A percentile compares a stretch with the other conserved stretches of the same genome.
Evolutionary conservation across 2,888 invertebrate genomes (phyloP).

Genomic region (Ferdinandea cuprea): DNA sequence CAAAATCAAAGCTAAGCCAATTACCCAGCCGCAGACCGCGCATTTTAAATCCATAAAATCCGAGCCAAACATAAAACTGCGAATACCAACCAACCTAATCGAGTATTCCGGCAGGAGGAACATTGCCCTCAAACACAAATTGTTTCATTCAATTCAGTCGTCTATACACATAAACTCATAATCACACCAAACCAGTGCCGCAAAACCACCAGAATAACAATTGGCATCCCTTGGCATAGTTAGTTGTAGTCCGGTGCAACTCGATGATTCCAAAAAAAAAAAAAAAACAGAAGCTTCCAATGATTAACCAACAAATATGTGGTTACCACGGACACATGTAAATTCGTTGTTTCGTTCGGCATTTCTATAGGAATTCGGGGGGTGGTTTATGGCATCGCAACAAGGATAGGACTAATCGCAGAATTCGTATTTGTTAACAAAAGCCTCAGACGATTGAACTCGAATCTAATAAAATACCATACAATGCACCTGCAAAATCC

Average conservation of each 20-base stretch:
- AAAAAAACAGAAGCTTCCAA: constrained; percentile 15
- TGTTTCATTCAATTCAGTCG: constrained; percentile 62
- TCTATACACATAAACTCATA: constrained; percentile 62
- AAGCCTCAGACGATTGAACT: constrained; percentile 37
- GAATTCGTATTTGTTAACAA: constrained; percentile 18
- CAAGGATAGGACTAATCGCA: not conserved
- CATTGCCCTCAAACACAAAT: constrained; percentile 35
- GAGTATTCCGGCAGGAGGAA: too few species aligned
- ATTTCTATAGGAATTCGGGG: not conserved
- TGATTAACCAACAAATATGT: constrained; percentile 65
- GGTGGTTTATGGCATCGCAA: too few species aligned
- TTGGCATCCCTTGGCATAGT: constrained; percentile 16
- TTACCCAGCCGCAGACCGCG: too few species aligned
- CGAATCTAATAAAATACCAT: constrained; percentile 56
- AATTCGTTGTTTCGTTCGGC: constrained; percentile 21
- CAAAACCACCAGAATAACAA: constrained; percentile 54
- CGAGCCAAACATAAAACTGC: constrained; percentile 13
- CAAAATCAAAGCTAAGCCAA: too few species aligned
- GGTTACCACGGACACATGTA: constrained; percentile 52
- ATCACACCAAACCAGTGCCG: constrained; percentile 47
- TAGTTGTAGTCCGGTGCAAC: constrained; percentile 13
- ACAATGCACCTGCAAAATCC: constrained; percentile 34
- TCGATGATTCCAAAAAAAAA: constrained; percentile 28
- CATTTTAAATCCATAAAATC: constrained; percentile 27
- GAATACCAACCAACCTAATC: too few species aligned